These are phyloP conservation scores for Gopherus evgoodei DNA, from an alignment of 2,113 vertebrate genomes.

Conservation along the genomic window DNA sequence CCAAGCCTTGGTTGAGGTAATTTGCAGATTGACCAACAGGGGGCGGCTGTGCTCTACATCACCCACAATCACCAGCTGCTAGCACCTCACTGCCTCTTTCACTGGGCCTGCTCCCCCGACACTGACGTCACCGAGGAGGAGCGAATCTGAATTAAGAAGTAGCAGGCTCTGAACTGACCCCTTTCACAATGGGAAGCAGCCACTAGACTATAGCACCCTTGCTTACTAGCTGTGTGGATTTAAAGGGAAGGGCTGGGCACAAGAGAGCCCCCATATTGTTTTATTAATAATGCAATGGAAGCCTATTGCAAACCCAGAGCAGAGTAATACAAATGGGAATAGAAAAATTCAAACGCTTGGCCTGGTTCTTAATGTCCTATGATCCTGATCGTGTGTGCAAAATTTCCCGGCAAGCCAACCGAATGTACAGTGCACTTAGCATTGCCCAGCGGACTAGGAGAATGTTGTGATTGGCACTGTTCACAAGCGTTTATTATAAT, in stretches of 20 bases:
- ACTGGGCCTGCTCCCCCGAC: not conserved
- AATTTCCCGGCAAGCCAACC: not conserved
- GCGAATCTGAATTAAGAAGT: not conserved
- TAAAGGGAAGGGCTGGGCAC: not conserved
- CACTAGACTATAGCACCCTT: not conserved
- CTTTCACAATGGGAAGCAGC: not conserved
- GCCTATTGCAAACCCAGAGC: not conserved
- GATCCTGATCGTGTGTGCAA: not conserved
- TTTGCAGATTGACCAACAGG: not conserved
- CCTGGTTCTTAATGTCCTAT: not conserved
- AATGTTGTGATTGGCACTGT: too few species aligned
- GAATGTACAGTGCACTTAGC: too few species aligned
- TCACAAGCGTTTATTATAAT: not conserved
- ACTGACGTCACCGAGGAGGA: too few species aligned
- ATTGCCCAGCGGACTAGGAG: too few species aligned
- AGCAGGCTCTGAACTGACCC: not conserved
- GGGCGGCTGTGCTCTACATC: not conserved
- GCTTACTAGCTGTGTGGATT: not conserved
- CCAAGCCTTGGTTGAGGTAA: not conserved
- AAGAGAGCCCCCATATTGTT: not conserved
- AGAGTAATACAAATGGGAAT: not conserved
- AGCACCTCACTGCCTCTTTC: not conserved
- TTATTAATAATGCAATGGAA: not conserved
- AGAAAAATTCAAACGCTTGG: not conserved
- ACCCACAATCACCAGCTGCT: not conserved